Base-by-base conservation (phyloP, 1,140 invertebrate genomes). In the Anadara kagoshimensis region DNA sequence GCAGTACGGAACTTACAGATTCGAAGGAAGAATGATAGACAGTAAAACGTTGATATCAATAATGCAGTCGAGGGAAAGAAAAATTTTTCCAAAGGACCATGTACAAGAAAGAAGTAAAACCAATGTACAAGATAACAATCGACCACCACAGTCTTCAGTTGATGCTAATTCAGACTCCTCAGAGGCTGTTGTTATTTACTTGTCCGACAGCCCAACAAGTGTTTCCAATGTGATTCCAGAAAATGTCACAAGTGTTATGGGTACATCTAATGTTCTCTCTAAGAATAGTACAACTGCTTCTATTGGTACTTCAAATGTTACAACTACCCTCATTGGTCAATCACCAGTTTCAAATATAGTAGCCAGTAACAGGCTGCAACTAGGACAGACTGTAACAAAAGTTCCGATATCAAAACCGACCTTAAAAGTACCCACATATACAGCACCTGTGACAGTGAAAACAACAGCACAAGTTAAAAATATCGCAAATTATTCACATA, bases 21-120 rank as follows among this genome's bases (percentile, higher is more conserved):
- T 75, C 24, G 7, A 18, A n/a, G 73, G 73, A 29, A 70, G 73
- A 66, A 18, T n/a, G 3, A 14, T 75, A 43, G 63, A 67, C n/a
- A 69, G 61, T 24, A 69, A 47, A 29, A 18, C 53, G 1, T 59
- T 54, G 49, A 36, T 36, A 45, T 29, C 62, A 16, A 51, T 64
- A 47, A 51, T 51, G 14, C 44, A 64, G 29, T 47, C 47, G 26
- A 64, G 47, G 11, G 29, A 36, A 36, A 36, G 62, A 64, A 4
- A 47, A 64, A 24, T 44, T 44, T 62, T 10, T 20, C 1, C 59
- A 62, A 62, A 62, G 22, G 10, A 12, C 7, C 11, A 5, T 18
- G 5, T 11, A n/a, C 45, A 62, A 43, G 43, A 44, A 11, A n/a
- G 14, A 20, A 22, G 20, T 12, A 43, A 8, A 41, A 44, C 41